Evolutionary conservation across 2,113 vertebrate genomes (phyloP).

Genomic region (Dipodomys ordii): DNA sequence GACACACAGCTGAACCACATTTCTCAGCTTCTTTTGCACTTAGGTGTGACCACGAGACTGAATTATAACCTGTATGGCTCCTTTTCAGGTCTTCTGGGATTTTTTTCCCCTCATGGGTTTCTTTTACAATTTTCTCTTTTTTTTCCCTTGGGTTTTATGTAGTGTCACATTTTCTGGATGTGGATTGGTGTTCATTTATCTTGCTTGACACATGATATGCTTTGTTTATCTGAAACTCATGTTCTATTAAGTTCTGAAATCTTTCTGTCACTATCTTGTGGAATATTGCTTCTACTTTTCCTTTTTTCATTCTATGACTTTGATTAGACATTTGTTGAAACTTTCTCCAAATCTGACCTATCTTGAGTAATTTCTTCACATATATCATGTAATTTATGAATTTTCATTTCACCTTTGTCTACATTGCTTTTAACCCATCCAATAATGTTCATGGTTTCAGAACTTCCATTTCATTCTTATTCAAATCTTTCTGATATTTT

Average conservation of each 20-base stretch:
- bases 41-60: background rate
- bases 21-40: background rate
- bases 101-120: background rate
- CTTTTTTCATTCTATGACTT: slow-evolving; percentile 33
- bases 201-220: background rate
- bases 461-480: slow-evolving; percentile 7
- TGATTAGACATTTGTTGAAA: slow-evolving; percentile 12
- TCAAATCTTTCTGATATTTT: slow-evolving; percentile 3
- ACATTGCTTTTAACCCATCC: background rate
- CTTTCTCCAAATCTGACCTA: background rate
- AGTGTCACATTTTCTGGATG: slow-evolving; percentile 24
- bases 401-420: slow-evolving; percentile 40
- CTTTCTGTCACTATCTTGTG: background rate
- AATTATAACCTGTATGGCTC: background rate
- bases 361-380: slow-evolving; percentile 26
- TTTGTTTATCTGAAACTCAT: background rate
- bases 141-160: background rate
- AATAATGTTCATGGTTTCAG: slow-evolving; percentile 18
- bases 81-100: background rate
- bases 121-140: slow-evolving; percentile 18
- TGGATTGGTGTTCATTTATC: slow-evolving; percentile 44
- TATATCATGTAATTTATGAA: slow-evolving; percentile 15
- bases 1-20: background rate
- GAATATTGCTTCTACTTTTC: slow-evolving; percentile 7
- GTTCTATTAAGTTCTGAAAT: background rate